phyloP scores from a whole-genome alignment of 2,113 vertebrate species.

The Diphyllodes magnificus region DNA sequence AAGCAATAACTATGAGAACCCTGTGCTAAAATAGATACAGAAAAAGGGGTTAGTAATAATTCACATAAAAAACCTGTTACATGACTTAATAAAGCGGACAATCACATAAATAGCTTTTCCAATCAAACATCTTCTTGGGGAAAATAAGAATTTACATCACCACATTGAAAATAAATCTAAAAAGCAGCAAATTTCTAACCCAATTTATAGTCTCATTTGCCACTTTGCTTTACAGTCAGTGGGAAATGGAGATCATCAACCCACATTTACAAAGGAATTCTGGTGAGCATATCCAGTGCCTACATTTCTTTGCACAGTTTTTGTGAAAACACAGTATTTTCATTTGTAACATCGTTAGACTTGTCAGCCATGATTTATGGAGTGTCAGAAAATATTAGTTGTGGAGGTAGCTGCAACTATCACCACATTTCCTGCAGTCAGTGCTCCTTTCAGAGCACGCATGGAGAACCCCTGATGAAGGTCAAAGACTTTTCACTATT shows the following conservation, averaged over 20 bases:
- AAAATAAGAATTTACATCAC: background rate
- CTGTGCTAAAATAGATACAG: background rate
- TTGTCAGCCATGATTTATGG: background rate
- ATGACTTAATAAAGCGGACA: background rate
- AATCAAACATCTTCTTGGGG: background rate
- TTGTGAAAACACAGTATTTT: background rate
- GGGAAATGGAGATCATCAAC: background rate
- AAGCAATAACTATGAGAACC: background rate
- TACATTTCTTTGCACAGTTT: background rate
- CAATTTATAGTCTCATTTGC: background rate
- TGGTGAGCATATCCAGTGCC: background rate
- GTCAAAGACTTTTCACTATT: background rate
- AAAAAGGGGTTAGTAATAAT: background rate
- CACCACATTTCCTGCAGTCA: background rate
- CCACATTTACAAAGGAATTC: background rate
- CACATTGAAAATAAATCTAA: background rate
- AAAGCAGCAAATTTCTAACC: background rate
- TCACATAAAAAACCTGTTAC: background rate
- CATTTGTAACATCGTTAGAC: background rate
- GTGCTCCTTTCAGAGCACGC: background rate
- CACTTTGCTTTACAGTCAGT: background rate
- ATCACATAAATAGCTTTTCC: background rate
- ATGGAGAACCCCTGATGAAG: background rate
- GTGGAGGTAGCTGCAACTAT: background rate
- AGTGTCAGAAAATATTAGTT: background rate